Base-by-base conservation (phyloP, 2,888 invertebrate species). In the Galerucella pusilla region DNA sequence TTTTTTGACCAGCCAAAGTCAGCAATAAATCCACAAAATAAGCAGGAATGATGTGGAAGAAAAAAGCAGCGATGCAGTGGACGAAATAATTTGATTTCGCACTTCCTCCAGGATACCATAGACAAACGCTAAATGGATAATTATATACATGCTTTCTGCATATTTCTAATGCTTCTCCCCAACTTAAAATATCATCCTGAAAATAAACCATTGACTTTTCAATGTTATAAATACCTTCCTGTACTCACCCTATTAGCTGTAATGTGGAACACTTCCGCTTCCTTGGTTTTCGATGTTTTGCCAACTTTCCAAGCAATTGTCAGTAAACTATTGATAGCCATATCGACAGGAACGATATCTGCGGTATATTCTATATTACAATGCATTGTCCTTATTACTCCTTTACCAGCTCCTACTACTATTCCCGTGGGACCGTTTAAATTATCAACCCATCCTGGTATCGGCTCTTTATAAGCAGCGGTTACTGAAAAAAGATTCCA, bases 371-470 rank as follows among this genome's bases (percentile, higher is more conserved):
- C 85, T 0, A 89, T 88, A 61, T 92, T 89, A 84, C 94, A 94
- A 78, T 94, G 93, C 94, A 97, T 94, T 0, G 94, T 92, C 1
- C 97, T 91, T 46, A 97, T 92, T 0, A 97, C 93, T 80, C 94
- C 97, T 88, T 96, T 95, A 0, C 95, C 94, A 14, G 92, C 94
- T 0, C 93, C 95, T 2, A 95, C 91, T 82, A 96, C 87, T 1
- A 96, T 86, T 0, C 97, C 97, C 2, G 96, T 96, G 0, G 97
- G 95, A 0, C 97, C 97, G 84, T 97, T 97, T 68, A 96, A 88
- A 81, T 95, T 97, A 86, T 97, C 96, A 70, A 97, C 93, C 97
- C 97, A 97, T 11, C 97, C 97, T 0, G 94, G 92, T 77, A 92
- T 86, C 0, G 96, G 96, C 83, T 96, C 95, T 75, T 91, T 91